phyloP scores from a whole-genome alignment of 1,140 invertebrate species.

The Pemphigus obesinymphae region DNA sequence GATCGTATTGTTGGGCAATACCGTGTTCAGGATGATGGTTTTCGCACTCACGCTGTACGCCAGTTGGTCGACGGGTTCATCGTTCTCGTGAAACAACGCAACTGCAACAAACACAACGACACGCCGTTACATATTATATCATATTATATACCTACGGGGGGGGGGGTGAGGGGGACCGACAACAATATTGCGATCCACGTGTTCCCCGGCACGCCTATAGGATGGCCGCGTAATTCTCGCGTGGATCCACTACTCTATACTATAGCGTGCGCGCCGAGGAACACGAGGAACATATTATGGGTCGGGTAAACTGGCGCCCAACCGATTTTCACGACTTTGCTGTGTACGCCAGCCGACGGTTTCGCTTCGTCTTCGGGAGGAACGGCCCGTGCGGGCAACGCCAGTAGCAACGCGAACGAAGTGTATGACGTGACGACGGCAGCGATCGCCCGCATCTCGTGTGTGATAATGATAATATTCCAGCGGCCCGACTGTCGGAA shows the following conservation, averaged over 20 bases:
- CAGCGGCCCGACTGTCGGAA: background rate
- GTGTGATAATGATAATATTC: too few relatives aligned
- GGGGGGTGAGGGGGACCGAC: too few relatives aligned
- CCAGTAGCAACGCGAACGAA: background rate
- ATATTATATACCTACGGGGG: too few relatives aligned
- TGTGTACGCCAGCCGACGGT: too few relatives aligned
- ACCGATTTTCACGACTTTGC: constrained; percentile 16
- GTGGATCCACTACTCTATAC: too few relatives aligned
- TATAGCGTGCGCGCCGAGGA: too few relatives aligned
- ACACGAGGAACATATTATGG: too few relatives aligned
- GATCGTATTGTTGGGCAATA: constrained; percentile 1
- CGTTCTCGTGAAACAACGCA: constrained; percentile 11
- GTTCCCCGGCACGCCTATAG: too few relatives aligned
- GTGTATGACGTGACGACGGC: background rate
- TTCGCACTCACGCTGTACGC: constrained; percentile 24
- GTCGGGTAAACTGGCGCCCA: background rate
- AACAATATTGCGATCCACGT: too few relatives aligned
- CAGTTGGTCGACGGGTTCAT: background rate
- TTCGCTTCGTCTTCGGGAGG: background rate
- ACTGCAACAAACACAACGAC: background rate
- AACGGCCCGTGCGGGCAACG: background rate
- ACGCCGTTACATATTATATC: background rate
- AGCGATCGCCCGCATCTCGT: background rate
- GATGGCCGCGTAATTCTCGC: too few relatives aligned
- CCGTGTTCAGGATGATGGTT: constrained; percentile 4